Evolutionary conservation across 1,140 invertebrate species (phyloP).

Genomic region (Zeugodacus cucurbitae): DNA sequence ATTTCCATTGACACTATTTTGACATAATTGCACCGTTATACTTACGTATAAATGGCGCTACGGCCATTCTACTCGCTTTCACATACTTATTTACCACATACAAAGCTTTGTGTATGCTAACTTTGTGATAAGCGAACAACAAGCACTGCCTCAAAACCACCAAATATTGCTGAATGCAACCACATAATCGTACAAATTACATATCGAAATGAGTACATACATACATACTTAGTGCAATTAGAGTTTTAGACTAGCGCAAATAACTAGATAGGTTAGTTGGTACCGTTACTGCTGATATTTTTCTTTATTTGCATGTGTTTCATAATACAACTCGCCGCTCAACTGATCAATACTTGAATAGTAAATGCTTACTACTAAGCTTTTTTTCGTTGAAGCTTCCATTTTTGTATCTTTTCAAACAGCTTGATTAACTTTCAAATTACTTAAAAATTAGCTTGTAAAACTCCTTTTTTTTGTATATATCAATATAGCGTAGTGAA

Average conservation of each 20-base stretch:
- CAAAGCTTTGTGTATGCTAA: neutral
- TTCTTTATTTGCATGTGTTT: constrained; percentile 10
- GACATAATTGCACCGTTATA: neutral
- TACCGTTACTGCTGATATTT: neutral
- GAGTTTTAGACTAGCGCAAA: neutral
- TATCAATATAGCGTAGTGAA: neutral
- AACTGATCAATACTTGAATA: neutral
- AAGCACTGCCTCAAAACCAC: neutral
- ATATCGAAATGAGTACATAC: neutral
- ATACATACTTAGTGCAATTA: neutral
- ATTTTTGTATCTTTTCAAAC: neutral
- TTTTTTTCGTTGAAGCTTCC: neutral
- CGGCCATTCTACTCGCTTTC: neutral
- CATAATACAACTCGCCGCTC: neutral
- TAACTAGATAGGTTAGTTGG: neutral
- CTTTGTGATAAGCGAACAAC: neutral
- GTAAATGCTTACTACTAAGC: neutral
- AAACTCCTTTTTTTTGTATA: too few species aligned
- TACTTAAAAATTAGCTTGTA: too few species aligned
- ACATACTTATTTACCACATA: neutral
- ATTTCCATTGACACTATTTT: constrained; percentile 29
- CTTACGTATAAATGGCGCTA: neutral
- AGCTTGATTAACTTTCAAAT: neutral
- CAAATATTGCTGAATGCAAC: neutral
- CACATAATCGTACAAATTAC: neutral